A percentile compares a stretch with the other conserved stretches of the same genome.
phyloP scores from a whole-genome alignment of 64 coral and sea anemone species.

The Acropora yongei region DNA sequence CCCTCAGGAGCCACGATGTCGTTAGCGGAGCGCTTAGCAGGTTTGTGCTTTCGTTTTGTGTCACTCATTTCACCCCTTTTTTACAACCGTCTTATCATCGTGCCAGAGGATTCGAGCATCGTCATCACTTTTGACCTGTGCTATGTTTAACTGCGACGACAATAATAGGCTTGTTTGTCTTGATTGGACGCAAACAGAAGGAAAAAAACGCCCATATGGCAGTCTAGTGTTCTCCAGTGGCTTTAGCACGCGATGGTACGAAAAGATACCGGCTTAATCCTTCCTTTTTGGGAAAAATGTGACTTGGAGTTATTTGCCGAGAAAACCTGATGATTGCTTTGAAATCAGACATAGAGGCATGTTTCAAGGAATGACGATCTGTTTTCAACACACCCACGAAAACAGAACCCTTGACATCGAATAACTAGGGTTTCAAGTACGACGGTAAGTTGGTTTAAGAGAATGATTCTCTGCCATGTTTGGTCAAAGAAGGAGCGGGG shows the following conservation, averaged over 20 bases:
- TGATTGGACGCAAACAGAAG: background rate
- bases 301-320: background rate
- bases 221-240: background rate
- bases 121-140: slow-evolving; percentile 50
- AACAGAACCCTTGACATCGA: too few relatives aligned
- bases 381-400: background rate
- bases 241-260: slow-evolving; percentile 8
- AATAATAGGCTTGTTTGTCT: slow-evolving; percentile 29
- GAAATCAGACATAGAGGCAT: too few relatives aligned
- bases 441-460: too few relatives aligned
- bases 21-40: slow-evolving; percentile 40
- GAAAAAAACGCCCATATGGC: slow-evolving; percentile 5
- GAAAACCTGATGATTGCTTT: background rate
- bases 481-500: background rate
- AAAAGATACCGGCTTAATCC: slow-evolving; percentile 12
- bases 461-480: background rate
- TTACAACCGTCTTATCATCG: background rate
- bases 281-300: slow-evolving; percentile 28
- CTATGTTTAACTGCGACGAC: slow-evolving; percentile 17
- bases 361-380: background rate
- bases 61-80: background rate
- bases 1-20: background rate
- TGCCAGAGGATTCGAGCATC: background rate
- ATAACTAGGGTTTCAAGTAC: too few relatives aligned
- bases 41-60: background rate